Percentiles rank a stretch among this genome's conserved stretches.
These are phyloP conservation scores for Andrena chrysosceles DNA, from an alignment of 2,888 invertebrate genomes.

Conservation along the genomic window DNA sequence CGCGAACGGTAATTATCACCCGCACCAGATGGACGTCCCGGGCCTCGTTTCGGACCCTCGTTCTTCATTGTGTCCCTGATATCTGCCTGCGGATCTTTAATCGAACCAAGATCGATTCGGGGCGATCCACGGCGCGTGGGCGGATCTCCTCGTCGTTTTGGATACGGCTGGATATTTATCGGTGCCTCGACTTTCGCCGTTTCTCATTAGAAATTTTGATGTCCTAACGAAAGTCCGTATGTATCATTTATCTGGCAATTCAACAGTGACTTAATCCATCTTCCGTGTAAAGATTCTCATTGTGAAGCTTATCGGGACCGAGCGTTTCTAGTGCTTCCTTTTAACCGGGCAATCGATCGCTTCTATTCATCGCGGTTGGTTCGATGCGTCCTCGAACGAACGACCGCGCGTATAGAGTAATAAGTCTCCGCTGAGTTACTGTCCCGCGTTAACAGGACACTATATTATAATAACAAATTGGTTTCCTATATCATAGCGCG, in stretches of 20 bases:
- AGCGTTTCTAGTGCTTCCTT: neutral
- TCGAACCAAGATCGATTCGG: conserved; percentile 51
- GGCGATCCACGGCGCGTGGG: conserved; percentile 41
- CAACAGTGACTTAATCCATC: too few species aligned
- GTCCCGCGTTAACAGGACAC: conserved; percentile 46
- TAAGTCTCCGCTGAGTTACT: conserved; percentile 42
- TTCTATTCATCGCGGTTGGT: conserved; percentile 32
- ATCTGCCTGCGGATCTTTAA: conserved; percentile 67
- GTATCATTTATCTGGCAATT: too few species aligned
- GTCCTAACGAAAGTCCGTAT: neutral
- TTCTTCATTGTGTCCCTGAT: conserved; percentile 60
- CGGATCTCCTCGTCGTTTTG: conserved; percentile 35
- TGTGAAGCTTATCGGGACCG: neutral
- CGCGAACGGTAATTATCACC: conserved; percentile 83
- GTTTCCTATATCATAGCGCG: conserved; percentile 52
- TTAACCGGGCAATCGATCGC: conserved; percentile 31
- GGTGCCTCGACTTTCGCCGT: neutral
- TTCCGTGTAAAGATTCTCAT: too few species aligned
- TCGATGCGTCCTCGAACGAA: conserved; percentile 10
- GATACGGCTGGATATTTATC: conserved; percentile 1
- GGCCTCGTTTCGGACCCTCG: conserved; percentile 50
- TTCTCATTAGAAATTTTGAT: neutral
- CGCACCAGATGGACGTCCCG: conserved; percentile 65
- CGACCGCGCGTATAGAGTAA: neutral
- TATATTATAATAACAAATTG: conserved; percentile 58